Percentiles rank a stretch among this genome's conserved stretches.
Evolutionary conservation across 2,888 invertebrate genomes (phyloP).

Genomic region (Eurois occulta): DNA sequence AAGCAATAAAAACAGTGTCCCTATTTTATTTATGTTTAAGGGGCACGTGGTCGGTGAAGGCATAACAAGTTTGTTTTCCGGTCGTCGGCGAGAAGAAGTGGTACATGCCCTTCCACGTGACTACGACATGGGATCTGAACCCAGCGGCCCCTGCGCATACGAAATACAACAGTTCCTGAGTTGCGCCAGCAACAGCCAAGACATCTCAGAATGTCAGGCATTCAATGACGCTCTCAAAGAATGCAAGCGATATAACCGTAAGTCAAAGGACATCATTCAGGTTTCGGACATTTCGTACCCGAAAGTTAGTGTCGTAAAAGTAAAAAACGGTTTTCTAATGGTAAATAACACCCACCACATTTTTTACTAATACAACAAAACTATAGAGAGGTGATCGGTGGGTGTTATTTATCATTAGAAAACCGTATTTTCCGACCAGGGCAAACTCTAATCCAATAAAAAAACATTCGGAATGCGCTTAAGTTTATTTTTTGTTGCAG

Average conservation of each 20-base stretch:
- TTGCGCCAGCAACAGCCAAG: slow-evolving; percentile 95
- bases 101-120: slow-evolving; percentile 78
- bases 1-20: background rate
- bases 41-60: background rate
- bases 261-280: slow-evolving; percentile 57
- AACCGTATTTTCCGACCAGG: no score
- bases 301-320: background rate
- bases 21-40: background rate
- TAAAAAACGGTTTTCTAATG: background rate
- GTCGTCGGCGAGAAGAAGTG: slow-evolving; percentile 79
- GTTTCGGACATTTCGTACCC: background rate
- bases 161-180: slow-evolving; percentile 98
- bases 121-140: slow-evolving; percentile 85
- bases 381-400: background rate
- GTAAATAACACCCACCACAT: background rate
- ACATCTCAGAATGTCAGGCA: slow-evolving; percentile 97
- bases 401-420: no score
- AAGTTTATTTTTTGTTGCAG: slow-evolving; percentile 65
- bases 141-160: slow-evolving; percentile 95
- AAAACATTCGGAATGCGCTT: background rate
- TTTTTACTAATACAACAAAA: background rate
- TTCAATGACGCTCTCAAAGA: slow-evolving; percentile 98
- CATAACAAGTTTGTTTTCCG: slow-evolving; percentile 55
- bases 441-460: background rate
- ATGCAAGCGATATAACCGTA: slow-evolving; percentile 95